These are phyloP conservation scores for Agapostemon virescens DNA, from an alignment of 2,888 invertebrate species.

Conservation along the genomic window DNA sequence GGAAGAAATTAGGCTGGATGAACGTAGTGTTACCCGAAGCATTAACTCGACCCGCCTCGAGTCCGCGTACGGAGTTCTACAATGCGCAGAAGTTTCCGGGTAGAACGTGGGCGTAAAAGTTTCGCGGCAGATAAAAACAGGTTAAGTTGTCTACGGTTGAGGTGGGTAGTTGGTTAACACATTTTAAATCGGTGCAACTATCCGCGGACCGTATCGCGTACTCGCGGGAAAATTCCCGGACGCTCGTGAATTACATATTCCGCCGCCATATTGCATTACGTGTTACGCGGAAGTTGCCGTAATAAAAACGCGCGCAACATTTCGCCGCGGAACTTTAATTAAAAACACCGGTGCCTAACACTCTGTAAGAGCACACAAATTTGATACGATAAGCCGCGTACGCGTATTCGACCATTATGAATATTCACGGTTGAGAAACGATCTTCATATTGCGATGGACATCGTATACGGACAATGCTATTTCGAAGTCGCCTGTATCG, in stretches of 20 bases:
- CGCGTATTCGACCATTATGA: not conserved
- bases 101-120: slow-evolving; percentile 14
- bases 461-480: no score
- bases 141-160: slow-evolving; percentile 29
- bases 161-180: slow-evolving; percentile 23
- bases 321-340: not conserved
- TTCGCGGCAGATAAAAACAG: slow-evolving; percentile 20
- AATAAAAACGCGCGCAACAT: slow-evolving; percentile 1
- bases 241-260: slow-evolving; percentile 22
- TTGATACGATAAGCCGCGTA: not conserved
- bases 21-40: slow-evolving; percentile 1
- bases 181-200: slow-evolving; percentile 26
- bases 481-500: no score
- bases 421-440: not conserved
- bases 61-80: not conserved
- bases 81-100: not conserved
- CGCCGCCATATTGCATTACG: slow-evolving; percentile 12
- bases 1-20: not conserved
- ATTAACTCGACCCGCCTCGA: not conserved
- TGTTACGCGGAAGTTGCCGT: slow-evolving; percentile 1
- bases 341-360: not conserved
- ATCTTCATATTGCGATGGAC: not conserved
- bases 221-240: not conserved
- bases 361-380: not conserved
- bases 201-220: not conserved